Conservation (phyloP, 2,888 invertebrate species). For the Apamea crenata region DNA sequence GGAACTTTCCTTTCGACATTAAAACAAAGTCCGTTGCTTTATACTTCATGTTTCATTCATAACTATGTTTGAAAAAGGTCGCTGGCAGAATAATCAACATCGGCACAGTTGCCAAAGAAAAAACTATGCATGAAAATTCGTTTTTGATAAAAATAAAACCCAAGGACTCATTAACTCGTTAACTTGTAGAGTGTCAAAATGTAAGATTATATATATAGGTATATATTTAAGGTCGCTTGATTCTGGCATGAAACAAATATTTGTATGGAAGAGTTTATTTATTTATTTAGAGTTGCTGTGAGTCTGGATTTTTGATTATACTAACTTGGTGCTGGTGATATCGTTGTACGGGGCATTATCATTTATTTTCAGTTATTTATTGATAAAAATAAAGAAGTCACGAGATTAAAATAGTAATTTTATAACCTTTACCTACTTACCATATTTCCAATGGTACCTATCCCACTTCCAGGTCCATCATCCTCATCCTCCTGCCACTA, state of each 20-base stretch:
- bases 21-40: not conserved
- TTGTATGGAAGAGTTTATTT: conserved; percentile 1
- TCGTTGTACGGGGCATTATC: not conserved
- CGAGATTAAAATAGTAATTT: not conserved
- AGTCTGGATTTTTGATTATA: not conserved
- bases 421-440: not conserved
- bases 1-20: not conserved
- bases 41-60: not conserved
- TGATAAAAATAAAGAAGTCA: not conserved
- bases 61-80: not conserved
- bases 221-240: not conserved
- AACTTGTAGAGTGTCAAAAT: not conserved
- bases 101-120: not conserved
- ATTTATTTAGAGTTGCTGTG: too few relatives aligned
- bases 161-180: not conserved
- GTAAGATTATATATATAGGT: too few relatives aligned
- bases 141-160: not conserved
- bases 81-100: not conserved
- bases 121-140: too few relatives aligned
- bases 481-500: not conserved
- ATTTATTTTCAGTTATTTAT: not conserved
- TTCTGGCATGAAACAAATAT: not conserved
- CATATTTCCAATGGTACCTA: not conserved
- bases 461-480: not conserved
- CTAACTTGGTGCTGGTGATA: not conserved